Percentiles rank a stretch among this genome's conserved stretches.
Conservation (phyloP, 2,888 invertebrate genomes). For the Brachyopa scutellaris region DNA sequence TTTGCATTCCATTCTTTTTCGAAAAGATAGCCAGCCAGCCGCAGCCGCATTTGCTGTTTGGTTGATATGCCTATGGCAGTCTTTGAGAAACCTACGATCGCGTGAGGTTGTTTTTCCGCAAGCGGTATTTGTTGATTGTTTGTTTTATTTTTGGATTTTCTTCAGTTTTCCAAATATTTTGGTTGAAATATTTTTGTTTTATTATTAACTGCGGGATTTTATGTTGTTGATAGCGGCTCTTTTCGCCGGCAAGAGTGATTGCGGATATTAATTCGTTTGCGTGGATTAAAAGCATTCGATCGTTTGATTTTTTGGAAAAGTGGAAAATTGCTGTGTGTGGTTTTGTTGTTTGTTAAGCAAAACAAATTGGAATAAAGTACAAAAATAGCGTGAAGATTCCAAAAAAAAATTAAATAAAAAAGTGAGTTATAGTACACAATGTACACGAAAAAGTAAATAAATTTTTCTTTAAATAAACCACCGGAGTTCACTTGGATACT, state of each 20-base stretch:
- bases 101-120: conserved; percentile 40
- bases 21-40: conserved; percentile 38
- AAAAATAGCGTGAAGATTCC: conserved; percentile 32
- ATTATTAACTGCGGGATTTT: conserved; percentile 11
- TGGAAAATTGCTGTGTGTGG: conserved; percentile 22
- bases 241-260: neutral
- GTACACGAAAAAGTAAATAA: neutral
- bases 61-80: conserved; percentile 37
- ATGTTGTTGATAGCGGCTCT: neutral
- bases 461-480: neutral
- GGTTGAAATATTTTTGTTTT: neutral
- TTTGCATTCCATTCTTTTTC: conserved; percentile 45
- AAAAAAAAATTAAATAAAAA: neutral
- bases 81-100: conserved; percentile 56
- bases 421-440: conserved; percentile 51
- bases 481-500: conserved; percentile 34
- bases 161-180: conserved; percentile 18
- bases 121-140: neutral
- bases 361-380: conserved; percentile 2
- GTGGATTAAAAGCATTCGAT: conserved; percentile 16
- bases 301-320: conserved; percentile 21
- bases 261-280: neutral
- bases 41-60: conserved; percentile 22
- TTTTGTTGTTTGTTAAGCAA: neutral
- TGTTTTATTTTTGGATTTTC: conserved; percentile 33